Conservation (phyloP, 2,888 invertebrate species). For the Meiosimyza decipiens region DNA sequence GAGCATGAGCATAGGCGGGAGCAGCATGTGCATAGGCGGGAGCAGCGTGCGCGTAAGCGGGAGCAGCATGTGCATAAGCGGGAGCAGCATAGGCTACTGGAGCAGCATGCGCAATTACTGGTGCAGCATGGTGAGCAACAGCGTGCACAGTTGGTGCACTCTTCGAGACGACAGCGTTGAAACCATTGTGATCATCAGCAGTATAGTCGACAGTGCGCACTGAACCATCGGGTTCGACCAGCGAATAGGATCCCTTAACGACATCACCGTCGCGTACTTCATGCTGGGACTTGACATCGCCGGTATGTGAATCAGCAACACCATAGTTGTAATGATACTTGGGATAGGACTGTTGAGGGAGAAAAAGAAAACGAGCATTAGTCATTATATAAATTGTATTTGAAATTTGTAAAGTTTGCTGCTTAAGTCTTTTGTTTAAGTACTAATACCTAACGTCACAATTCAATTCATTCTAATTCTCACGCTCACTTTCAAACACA, state of each 20-base stretch:
- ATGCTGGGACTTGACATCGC: slow-evolving; percentile 67
- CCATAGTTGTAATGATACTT: slow-evolving; percentile 67
- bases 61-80: slow-evolving; percentile 48
- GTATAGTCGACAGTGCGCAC: slow-evolving; percentile 67
- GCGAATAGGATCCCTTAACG: slow-evolving; percentile 67
- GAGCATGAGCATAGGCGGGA: slow-evolving; percentile 37
- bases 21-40: slow-evolving; percentile 49
- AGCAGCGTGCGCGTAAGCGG: slow-evolving; percentile 48
- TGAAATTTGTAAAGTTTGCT: no score
- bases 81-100: slow-evolving; percentile 51
- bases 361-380: slow-evolving; percentile 10
- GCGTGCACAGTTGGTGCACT: slow-evolving; percentile 63
- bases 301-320: slow-evolving; percentile 65
- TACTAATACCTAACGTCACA: no score
- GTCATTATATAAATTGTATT: no score
- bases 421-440: no score
- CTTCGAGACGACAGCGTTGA: slow-evolving; percentile 67
- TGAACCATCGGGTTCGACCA: slow-evolving; percentile 67
- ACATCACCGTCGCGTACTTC: slow-evolving; percentile 67
- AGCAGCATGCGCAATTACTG: slow-evolving; percentile 50
- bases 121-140: slow-evolving; percentile 47
- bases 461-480: no score
- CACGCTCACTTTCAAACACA: neutral
- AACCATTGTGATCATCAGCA: slow-evolving; percentile 67
- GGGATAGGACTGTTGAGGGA: slow-evolving; percentile 60